Base-by-base conservation (phyloP, 2,888 invertebrate genomes). In the Dorcus parallelipipedus region DNA sequence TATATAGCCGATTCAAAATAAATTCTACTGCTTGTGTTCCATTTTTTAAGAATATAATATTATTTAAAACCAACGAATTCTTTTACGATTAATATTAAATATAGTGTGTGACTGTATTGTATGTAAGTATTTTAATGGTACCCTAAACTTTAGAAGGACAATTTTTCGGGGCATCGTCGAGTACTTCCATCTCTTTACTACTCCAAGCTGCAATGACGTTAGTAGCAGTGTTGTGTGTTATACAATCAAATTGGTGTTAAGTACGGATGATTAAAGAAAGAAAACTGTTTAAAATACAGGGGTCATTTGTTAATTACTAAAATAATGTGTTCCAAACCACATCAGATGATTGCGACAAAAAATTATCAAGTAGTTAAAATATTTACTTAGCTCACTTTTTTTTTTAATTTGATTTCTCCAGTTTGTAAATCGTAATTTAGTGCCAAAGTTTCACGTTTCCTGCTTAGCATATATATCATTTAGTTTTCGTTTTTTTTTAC, bases 161-260 rank as follows among this genome's bases (percentile, higher is more conserved):
- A 69, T 73, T 70, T 68, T 68, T 73, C 68, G 74, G 73, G 67
- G 72, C 75, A 59, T 68, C 75, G 62, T 67, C 73, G 68, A 73
- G 74, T 71, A 68, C 72, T 64, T 67, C 72, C 67, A 70, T 72
- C 66, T 72, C 69, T 69, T 67, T 69, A 64, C 67, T 66, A 65
- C 73, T 76, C 64, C 75, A 73, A 71, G 75, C 74, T 70, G 71
- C 76, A 70, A 71, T 74, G 71, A 71, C 73, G 66, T 64, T 73
- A 65, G 52, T 73, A 67, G 67, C 74, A 67, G 69, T 71, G 69
- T 67, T 67, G 58, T 66, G 69, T 70, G 70, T 68, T 66, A 68
- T 68, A 26, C 62, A 61, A 64, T 60, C 63, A 42, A 51, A 51
- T 40, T 41, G 49, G 59, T 59, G 59, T 59, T 55, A 10, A 42